phyloP scores from a whole-genome alignment of 1,140 invertebrate genomes.

The Tribolium castaneum region DNA sequence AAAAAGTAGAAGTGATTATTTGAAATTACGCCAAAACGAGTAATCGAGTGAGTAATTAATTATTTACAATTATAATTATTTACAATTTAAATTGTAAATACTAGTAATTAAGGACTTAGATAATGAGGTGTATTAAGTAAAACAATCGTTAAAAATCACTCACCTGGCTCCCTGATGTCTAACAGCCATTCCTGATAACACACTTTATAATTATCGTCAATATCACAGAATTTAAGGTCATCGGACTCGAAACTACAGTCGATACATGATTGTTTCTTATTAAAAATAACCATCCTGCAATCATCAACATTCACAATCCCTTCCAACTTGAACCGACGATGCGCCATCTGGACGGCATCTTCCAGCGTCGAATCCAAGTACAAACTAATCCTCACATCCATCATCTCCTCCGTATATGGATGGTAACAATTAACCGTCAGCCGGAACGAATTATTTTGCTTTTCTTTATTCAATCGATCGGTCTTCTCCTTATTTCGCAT shows the following conservation, averaged over 20 bases:
- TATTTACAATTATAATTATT: no score
- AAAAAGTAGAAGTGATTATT: no score
- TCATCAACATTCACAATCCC: conserved; percentile 71
- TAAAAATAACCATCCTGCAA: conserved; percentile 81
- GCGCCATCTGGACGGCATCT: conserved; percentile 70
- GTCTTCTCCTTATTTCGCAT: conserved; percentile 77
- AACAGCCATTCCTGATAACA: conserved; percentile 71
- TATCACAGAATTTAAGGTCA: conserved; percentile 67
- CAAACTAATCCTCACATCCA: conserved; percentile 66
- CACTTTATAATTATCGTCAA: conserved; percentile 57
- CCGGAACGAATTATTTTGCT: conserved; percentile 72
- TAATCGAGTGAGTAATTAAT: no score
- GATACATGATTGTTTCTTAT: conserved; percentile 75
- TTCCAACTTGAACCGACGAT: conserved; percentile 72
- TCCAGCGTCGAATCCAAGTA: conserved; percentile 70
- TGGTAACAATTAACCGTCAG: conserved; percentile 74
- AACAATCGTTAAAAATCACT: conserved; percentile 28
- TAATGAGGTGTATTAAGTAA: no score
- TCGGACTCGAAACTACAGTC: conserved; percentile 77
- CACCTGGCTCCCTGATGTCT: conserved; percentile 74
- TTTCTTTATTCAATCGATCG: conserved; percentile 70
- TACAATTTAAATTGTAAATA: no score
- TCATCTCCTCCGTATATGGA: conserved; percentile 68
- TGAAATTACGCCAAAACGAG: no score
- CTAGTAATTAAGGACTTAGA: no score